Conservation (phyloP, 2,113 vertebrate species). For the Cettia cetti region DNA sequence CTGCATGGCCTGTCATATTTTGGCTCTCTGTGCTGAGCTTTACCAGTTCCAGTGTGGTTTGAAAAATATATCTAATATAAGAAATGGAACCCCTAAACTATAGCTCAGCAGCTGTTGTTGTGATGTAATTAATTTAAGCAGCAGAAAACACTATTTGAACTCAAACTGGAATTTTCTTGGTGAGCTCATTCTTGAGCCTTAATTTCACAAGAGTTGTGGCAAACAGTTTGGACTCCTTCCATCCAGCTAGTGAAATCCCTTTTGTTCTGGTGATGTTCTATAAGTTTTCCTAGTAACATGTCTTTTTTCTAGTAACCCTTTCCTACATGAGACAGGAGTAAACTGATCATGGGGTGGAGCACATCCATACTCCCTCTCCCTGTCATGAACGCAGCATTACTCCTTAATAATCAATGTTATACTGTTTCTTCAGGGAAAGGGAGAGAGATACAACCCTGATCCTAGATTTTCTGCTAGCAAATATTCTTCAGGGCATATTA, state of each 20-base stretch:
- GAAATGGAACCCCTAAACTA: background rate
- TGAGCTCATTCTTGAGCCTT: background rate
- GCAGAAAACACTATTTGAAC: background rate
- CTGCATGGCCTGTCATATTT: background rate
- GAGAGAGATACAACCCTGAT: background rate
- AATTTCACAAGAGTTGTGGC: background rate
- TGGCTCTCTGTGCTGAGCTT: background rate
- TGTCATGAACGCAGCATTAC: background rate
- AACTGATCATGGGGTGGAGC: background rate
- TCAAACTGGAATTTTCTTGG: background rate
- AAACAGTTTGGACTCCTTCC: background rate
- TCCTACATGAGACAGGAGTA: background rate
- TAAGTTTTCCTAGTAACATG: accelerated
- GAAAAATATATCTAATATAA: background rate
- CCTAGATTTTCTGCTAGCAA: background rate
- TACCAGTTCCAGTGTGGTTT: background rate
- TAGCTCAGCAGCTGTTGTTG: background rate
- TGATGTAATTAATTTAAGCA: background rate
- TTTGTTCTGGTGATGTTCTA: background rate
- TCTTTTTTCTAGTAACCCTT: background rate
- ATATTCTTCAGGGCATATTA: background rate
- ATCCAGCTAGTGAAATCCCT: background rate
- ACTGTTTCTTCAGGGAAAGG: background rate
- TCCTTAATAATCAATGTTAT: background rate
- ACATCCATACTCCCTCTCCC: background rate